Percentiles rank a stretch among this genome's conserved stretches.
Evolutionary conservation across 2,888 invertebrate genomes (phyloP).

Genomic region (Punctoribates punctum): DNA sequence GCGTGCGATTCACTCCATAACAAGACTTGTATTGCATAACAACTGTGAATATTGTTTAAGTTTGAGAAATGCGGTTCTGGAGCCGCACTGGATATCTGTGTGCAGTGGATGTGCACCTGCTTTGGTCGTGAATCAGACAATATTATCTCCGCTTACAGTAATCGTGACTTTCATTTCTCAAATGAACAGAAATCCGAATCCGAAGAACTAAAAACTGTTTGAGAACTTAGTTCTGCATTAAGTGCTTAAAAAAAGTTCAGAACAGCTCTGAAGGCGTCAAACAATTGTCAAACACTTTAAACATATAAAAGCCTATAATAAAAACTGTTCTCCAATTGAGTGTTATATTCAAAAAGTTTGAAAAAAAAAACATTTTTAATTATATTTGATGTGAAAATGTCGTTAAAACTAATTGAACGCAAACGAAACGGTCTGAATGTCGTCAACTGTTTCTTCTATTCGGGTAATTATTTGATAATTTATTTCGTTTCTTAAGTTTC

Average conservation of each 20-base stretch:
- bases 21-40: background rate
- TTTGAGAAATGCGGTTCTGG: no score
- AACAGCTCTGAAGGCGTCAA: background rate
- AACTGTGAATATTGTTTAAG: constrained; percentile 18
- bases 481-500: background rate
- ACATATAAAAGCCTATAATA: background rate
- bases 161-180: constrained; percentile 35
- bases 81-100: no score
- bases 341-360: background rate
- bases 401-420: constrained; percentile 34
- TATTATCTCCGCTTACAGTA: constrained; percentile 31
- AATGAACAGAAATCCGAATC: constrained; percentile 5
- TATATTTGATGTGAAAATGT: background rate
- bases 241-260: background rate
- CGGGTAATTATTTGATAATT: constrained; percentile 34
- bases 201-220: background rate
- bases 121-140: constrained; percentile 30
- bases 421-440: constrained; percentile 39
- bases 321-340: background rate
- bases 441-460: constrained; percentile 42
- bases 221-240: background rate
- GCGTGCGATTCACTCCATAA: constrained; percentile 12
- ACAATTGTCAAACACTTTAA: constrained; percentile 13
- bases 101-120: constrained; percentile 31
- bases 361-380: background rate